phyloP scores from a whole-genome alignment of 2,113 vertebrate species.

The Maylandia zebra region DNA sequence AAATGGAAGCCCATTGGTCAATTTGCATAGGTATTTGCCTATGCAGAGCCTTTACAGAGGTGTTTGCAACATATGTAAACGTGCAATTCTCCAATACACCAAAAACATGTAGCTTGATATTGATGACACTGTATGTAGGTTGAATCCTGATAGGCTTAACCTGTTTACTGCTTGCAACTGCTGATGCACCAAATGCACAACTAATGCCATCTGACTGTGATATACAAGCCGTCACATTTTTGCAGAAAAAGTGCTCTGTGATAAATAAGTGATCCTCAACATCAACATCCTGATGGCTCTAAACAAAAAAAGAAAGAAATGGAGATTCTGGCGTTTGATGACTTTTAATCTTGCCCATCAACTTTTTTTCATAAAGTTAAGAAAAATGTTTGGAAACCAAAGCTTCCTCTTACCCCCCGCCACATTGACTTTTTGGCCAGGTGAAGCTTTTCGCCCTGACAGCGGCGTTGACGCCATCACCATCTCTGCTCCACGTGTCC shows the following conservation, averaged over 20 bases:
- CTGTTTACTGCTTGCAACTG: neutral
- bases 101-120: neutral
- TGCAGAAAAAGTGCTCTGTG: neutral
- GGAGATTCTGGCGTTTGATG: neutral
- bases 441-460: neutral
- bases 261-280: neutral
- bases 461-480: neutral
- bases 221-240: neutral
- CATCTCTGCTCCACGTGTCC: slow-evolving; percentile 32
- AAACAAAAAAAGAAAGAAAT: neutral
- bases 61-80: neutral
- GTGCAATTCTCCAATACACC: neutral
- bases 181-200: neutral
- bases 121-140: neutral
- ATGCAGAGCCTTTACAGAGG: neutral
- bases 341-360: neutral
- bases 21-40: neutral
- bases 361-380: neutral
- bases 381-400: neutral
- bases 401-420: neutral
- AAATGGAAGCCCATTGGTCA: neutral
- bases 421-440: neutral
- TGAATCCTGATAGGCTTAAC: neutral
- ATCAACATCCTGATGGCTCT: neutral
- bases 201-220: neutral